Percentiles rank a stretch among this genome's conserved stretches.
Conservation (phyloP, 2,113 vertebrate species). For the Burhinus bistriatus region DNA sequence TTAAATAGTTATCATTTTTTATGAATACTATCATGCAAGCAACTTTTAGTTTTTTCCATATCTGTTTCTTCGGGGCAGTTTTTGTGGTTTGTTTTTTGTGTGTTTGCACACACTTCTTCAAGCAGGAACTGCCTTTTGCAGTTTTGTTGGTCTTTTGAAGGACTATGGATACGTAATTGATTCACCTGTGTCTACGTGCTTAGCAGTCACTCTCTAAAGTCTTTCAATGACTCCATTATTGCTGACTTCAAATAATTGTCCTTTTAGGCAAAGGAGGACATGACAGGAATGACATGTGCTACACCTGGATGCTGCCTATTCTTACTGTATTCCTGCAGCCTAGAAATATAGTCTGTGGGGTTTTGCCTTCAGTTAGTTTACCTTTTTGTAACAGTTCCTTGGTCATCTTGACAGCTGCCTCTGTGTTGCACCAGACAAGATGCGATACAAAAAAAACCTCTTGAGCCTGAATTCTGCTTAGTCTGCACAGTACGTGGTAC, state of each 20-base stretch:
- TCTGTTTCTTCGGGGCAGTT: background rate
- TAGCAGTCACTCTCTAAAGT: background rate
- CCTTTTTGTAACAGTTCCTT: background rate
- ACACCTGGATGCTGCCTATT: background rate
- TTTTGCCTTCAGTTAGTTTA: background rate
- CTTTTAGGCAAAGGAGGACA: background rate
- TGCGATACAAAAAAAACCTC: background rate
- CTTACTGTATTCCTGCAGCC: background rate
- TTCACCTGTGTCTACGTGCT: background rate
- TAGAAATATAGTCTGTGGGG: background rate
- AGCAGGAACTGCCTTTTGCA: background rate
- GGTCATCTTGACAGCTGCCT: background rate
- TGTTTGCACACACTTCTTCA: background rate
- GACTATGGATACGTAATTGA: background rate
- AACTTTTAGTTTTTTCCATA: background rate
- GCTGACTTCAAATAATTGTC: background rate
- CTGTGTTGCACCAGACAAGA: background rate
- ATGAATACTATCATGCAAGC: background rate
- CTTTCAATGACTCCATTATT: background rate
- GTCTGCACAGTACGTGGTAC: too few relatives aligned
- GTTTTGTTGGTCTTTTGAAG: background rate
- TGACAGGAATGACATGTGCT: background rate
- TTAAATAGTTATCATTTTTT: background rate
- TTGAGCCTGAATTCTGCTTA: background rate
- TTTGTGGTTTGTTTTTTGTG: background rate